Conservation (phyloP, 1,140 invertebrate genomes). For the Dolichoris vasculosae region DNA sequence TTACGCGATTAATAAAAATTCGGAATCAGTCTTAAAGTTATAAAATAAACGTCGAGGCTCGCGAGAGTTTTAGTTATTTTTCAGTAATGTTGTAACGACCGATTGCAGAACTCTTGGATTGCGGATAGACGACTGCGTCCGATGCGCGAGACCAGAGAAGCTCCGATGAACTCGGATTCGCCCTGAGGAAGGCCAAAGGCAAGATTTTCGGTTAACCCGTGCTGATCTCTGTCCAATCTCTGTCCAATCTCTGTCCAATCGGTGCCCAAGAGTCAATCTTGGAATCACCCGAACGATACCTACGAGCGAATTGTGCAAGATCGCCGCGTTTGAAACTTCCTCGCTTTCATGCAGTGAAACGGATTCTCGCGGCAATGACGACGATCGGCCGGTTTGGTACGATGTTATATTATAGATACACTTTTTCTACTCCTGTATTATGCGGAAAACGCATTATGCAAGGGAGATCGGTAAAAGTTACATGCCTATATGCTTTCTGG, state of each 20-base stretch:
- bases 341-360: conserved; percentile 5
- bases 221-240: no score
- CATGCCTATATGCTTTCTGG: not conserved
- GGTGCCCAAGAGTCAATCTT: no score
- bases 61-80: not conserved
- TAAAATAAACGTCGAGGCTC: not conserved
- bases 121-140: not conserved
- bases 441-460: not conserved
- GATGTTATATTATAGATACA: not conserved
- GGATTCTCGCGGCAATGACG: not conserved
- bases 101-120: no score
- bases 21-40: not conserved
- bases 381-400: conserved; percentile 12
- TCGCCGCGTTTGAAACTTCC: not conserved
- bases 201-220: not conserved
- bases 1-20: not conserved
- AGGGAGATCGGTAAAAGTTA: not conserved
- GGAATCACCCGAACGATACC: no score
- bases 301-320: not conserved
- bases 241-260: no score
- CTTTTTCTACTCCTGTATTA: conserved; percentile 11
- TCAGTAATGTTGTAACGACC: not conserved
- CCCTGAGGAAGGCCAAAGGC: not conserved
- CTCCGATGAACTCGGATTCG: no score
- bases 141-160: not conserved